A percentile compares a stretch with the other conserved stretches of the same genome.
phyloP scores from a whole-genome alignment of 2,888 invertebrate species.

The Ischnus inquisitorius region DNA sequence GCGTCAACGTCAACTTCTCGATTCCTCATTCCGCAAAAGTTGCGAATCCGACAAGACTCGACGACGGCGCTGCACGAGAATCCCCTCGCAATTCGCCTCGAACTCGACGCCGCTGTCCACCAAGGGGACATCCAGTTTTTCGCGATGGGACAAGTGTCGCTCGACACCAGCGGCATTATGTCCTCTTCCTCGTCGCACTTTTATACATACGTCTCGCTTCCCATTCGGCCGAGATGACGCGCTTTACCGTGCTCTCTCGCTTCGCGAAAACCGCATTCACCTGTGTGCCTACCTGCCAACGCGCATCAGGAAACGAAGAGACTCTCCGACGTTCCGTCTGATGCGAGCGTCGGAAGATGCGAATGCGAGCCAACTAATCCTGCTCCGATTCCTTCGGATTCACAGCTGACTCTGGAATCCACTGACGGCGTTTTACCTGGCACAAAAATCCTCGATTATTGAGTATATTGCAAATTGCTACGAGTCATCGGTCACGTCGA shows the following conservation, averaged over 20 bases:
- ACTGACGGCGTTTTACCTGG: background rate
- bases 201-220: constrained; percentile 32
- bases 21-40: constrained; percentile 53
- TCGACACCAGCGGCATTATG: constrained; percentile 78
- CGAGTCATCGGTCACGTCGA: too few relatives aligned
- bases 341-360: background rate
- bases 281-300: constrained; percentile 71
- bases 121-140: constrained; percentile 82
- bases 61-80: constrained; percentile 8
- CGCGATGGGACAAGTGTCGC: constrained; percentile 83
- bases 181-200: constrained; percentile 37
- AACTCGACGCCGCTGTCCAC: constrained; percentile 59
- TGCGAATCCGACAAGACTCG: constrained; percentile 14
- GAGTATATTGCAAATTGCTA: too few relatives aligned
- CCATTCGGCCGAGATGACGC: constrained; percentile 8
- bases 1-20: constrained; percentile 62
- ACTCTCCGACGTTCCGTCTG: constrained; percentile 13
- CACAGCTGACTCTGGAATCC: constrained; percentile 10
- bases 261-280: constrained; percentile 78
- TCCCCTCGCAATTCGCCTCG: constrained; percentile 17
- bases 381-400: background rate
- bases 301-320: constrained; percentile 27
- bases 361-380: background rate
- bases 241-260: constrained; percentile 54
- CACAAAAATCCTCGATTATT: too few relatives aligned